Evolutionary conservation across 2,888 invertebrate species (phyloP), one percentile per base, ranked within the genome.

Genomic region (Campaea margaritaria): DNA sequence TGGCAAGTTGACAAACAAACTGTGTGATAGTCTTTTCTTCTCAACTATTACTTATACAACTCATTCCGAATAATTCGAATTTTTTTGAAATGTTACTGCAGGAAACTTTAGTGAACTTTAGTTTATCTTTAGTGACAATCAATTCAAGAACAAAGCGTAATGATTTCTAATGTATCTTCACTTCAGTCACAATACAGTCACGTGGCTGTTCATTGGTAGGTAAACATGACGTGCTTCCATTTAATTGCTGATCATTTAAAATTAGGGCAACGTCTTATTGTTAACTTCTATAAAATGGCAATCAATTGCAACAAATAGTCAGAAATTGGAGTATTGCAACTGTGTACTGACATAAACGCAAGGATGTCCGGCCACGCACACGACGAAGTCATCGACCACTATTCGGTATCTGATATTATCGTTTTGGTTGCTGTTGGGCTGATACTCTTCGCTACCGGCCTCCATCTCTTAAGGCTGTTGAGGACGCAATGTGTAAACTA

Each of bases 381-480:
- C 56, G 68, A 75, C 34, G 84, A 87, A 73, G 70, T 82, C 3
- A 79, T 81, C 68, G 82, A 82, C 12, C 66, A 58, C 28, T 54
- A 82, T 12, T 69, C 80, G 11, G 52, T 72, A 16, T 69, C 73
- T 13, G 86, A 88, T 45, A 67, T 78, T 9, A 56, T 83, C 11
- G 69, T 82, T 9, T 13, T 83, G 41, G 54, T 75, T 0, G 58
- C 75, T 14, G 43, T 76, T 10, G 60, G 72, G 15, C 28, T 79
- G 13, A 38, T 83, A n/a, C 58, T 86, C 10, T 69, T 81, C 15
- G 27, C 59, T 3, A 57, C 69, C 9, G 70, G 69, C 2, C 65
- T 76, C 13, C 82, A 72, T 50, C 61, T 84, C 31, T 61, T 76
- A 43, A 75, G 65, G 46, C 57, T 69, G 46, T 48, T 87, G 36